Evolutionary conservation across 2,113 vertebrate species (phyloP).

Genomic region (Xiphias gladius): DNA sequence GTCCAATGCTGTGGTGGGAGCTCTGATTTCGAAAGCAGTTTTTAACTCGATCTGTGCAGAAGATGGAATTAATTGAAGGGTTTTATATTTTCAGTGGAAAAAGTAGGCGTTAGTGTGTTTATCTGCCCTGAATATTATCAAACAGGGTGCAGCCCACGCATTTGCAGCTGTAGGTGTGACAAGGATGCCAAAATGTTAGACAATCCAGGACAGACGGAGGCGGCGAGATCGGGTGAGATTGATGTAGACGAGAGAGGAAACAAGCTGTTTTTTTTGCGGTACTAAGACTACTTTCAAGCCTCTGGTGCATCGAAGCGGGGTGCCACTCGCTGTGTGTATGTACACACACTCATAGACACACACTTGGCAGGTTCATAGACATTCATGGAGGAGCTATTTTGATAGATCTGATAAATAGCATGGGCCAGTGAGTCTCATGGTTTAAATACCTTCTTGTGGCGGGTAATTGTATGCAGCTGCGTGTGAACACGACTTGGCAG

Average conservation of each 20-base stretch:
- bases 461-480: conserved; percentile 82
- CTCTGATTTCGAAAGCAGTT: conserved; percentile 17
- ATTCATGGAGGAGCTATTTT: conserved; percentile 67
- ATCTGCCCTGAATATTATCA: conserved; percentile 1
- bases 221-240: neutral
- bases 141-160: conserved; percentile 1
- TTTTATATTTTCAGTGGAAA: neutral
- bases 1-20: conserved; percentile 3
- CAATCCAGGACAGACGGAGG: conserved; percentile 16
- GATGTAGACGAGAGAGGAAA: conserved; percentile 24
- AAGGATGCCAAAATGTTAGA: neutral
- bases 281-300: conserved; percentile 20
- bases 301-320: conserved; percentile 8
- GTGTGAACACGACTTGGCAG: conserved; percentile 69
- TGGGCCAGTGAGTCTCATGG: conserved; percentile 60
- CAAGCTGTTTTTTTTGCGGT: neutral
- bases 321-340: conserved; percentile 7
- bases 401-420: conserved; percentile 71
- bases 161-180: conserved; percentile 24
- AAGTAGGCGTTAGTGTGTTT: neutral
- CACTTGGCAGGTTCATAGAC: conserved; percentile 45
- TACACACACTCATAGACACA: conserved; percentile 25
- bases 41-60: conserved; percentile 10
- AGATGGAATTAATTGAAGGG: neutral
- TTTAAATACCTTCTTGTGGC: conserved; percentile 75